These are phyloP conservation scores for Sebastes schlegelii DNA, from an alignment of 2,113 vertebrate genomes.

Conservation along the genomic window DNA sequence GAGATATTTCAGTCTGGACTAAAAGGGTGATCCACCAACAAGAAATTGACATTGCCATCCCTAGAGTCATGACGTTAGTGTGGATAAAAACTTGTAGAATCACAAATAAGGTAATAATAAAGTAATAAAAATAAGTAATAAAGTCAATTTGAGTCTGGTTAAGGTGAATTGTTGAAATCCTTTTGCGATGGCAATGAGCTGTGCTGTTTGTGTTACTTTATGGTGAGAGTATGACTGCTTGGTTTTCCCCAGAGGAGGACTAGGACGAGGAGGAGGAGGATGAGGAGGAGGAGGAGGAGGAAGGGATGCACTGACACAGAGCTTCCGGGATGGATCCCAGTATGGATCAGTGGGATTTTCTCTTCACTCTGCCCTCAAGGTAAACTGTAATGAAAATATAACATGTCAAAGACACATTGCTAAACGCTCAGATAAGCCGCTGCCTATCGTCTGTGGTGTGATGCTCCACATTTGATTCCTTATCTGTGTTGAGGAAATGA, in stretches of 20 bases:
- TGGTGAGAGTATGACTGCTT: neutral
- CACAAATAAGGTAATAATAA: neutral
- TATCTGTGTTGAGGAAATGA: slow-evolving; percentile 66
- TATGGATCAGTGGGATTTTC: slow-evolving; percentile 42
- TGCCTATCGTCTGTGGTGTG: slow-evolving; percentile 47
- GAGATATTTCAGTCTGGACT: neutral
- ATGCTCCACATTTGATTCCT: slow-evolving; percentile 59
- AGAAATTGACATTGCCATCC: neutral
- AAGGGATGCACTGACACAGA: slow-evolving; percentile 11
- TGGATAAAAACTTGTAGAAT: neutral
- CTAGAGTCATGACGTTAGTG: no score
- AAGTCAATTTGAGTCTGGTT: neutral
- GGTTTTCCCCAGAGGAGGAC: neutral
- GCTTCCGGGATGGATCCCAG: slow-evolving; percentile 5
- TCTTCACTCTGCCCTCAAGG: slow-evolving; percentile 42
- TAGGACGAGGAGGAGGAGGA: neutral
- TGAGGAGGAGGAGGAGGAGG: neutral
- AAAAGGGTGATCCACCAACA: neutral
- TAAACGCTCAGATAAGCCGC: slow-evolving; percentile 51
- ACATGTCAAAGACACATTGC: slow-evolving; percentile 44
- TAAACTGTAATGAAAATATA: slow-evolving; percentile 52
- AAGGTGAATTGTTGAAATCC: neutral
- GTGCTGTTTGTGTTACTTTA: neutral
- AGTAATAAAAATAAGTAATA: no score
- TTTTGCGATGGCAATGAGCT: neutral